Evolutionary conservation across 2,888 invertebrate species (phyloP).

Genomic region (Gonocerus acuteangulatus): DNA sequence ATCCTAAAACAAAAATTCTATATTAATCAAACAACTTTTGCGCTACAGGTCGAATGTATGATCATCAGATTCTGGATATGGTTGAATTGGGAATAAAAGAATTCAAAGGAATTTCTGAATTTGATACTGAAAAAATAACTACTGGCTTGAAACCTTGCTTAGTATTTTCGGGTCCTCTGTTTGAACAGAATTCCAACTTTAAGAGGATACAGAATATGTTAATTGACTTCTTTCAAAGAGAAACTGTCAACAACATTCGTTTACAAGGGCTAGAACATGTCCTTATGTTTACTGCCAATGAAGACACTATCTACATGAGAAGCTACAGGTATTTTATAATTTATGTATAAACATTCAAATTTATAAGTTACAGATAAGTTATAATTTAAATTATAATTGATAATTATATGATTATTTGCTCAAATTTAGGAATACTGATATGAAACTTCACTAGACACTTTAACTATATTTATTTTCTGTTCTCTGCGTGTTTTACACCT

Average conservation of each 20-base stretch:
- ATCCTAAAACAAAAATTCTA: too few relatives aligned
- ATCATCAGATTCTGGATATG: conserved; percentile 89
- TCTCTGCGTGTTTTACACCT: too few relatives aligned
- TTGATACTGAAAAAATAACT: conserved; percentile 67
- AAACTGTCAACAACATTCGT: conserved; percentile 69
- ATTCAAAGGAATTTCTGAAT: conserved; percentile 70
- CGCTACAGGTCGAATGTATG: conserved; percentile 69
- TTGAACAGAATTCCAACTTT: conserved; percentile 74
- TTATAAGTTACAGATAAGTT: too few relatives aligned
- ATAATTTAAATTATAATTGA: too few relatives aligned
- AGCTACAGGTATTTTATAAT: conserved; percentile 50
- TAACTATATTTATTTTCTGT: too few relatives aligned
- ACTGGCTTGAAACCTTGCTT: conserved; percentile 84
- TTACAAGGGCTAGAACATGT: conserved; percentile 91
- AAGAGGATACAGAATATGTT: conserved; percentile 80
- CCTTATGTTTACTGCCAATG: conserved; percentile 76
- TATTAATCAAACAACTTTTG: too few relatives aligned
- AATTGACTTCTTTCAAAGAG: conserved; percentile 85
- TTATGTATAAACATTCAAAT: too few relatives aligned
- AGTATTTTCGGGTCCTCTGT: conserved; percentile 83
- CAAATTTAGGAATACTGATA: too few relatives aligned
- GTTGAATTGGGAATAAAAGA: conserved; percentile 85
- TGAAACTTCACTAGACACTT: too few relatives aligned
- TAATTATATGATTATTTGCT: too few relatives aligned
- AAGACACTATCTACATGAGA: conserved; percentile 69